Conservation (phyloP, 2,888 invertebrate species). For the Drosophila nr. perissopoda region DNA sequence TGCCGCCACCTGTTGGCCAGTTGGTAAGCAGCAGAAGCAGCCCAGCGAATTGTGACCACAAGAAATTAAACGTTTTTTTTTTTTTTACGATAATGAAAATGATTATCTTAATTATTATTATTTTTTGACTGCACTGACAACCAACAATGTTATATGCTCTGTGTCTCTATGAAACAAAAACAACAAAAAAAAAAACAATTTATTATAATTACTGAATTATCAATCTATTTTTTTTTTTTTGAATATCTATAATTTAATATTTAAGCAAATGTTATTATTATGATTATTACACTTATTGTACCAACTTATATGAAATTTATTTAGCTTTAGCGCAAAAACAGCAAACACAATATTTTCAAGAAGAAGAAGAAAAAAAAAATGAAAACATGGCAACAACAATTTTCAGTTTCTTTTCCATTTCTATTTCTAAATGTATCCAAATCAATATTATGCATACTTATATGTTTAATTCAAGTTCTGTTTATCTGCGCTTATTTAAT, state of each 20-base stretch:
- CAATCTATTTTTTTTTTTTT: conserved; percentile 49
- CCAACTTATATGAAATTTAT: conserved; percentile 77
- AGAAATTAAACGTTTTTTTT: not conserved
- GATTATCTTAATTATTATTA: conserved; percentile 18
- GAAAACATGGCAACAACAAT: conserved; percentile 69
- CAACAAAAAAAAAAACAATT: not conserved
- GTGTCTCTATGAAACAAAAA: conserved; percentile 64
- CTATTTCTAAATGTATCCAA: conserved; percentile 51
- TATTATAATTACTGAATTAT: conserved; percentile 43
- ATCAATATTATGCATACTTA: conserved; percentile 43
- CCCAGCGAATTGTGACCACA: conserved; percentile 21
- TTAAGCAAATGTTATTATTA: conserved; percentile 76
- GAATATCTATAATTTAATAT: conserved; percentile 55
- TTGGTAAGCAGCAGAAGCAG: not conserved
- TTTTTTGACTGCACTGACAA: conserved; percentile 43
- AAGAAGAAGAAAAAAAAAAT: conserved; percentile 34
- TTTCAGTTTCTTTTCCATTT: conserved; percentile 51
- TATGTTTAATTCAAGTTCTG: conserved; percentile 32
- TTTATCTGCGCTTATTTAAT: conserved; percentile 41
- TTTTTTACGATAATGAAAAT: conserved; percentile 4
- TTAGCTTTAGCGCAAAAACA: conserved; percentile 75
- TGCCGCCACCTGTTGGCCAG: conserved; percentile 1
- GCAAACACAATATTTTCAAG: conserved; percentile 46
- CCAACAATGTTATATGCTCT: conserved; percentile 50
- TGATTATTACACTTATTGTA: conserved; percentile 65